These are phyloP conservation scores for Tyto alba DNA, from an alignment of 2,113 vertebrate genomes.

Conservation along the genomic window DNA sequence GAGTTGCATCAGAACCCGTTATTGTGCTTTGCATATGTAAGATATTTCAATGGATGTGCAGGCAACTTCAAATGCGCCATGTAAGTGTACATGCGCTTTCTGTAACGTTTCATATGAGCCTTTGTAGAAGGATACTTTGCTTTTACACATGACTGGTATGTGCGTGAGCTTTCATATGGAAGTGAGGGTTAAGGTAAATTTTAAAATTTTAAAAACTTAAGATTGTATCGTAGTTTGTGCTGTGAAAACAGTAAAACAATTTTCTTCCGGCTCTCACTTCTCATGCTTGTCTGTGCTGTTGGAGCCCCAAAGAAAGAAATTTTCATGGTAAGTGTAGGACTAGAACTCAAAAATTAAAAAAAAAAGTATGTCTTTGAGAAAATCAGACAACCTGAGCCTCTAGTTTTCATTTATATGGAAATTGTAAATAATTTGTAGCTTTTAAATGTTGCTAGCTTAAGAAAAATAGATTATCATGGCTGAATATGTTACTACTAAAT, in stretches of 20 bases:
- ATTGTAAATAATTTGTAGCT: background rate
- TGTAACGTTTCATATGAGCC: rapidly evolving
- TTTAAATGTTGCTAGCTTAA: background rate
- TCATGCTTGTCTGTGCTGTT: background rate
- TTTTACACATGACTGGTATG: background rate
- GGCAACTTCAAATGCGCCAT: background rate
- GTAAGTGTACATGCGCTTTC: background rate
- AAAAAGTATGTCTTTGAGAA: background rate
- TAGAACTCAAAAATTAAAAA: background rate
- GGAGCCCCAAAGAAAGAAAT: background rate
- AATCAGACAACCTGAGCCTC: background rate
- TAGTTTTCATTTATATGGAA: background rate
- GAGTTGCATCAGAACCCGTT: background rate
- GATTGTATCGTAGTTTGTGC: background rate
- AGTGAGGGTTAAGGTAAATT: background rate
- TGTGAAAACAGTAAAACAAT: background rate
- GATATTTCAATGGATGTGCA: background rate
- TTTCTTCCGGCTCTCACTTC: background rate
- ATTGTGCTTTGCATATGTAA: background rate
- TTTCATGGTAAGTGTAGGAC: background rate
- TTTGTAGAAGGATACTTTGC: background rate
- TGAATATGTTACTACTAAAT: background rate
- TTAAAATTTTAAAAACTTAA: background rate
- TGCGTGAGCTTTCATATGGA: rapidly evolving
- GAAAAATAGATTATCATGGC: background rate